Evolutionary conservation across 53 echinoderm and acorn worm genomes (phyloP).

Genomic region (Mesocentrotus franciscanus): DNA sequence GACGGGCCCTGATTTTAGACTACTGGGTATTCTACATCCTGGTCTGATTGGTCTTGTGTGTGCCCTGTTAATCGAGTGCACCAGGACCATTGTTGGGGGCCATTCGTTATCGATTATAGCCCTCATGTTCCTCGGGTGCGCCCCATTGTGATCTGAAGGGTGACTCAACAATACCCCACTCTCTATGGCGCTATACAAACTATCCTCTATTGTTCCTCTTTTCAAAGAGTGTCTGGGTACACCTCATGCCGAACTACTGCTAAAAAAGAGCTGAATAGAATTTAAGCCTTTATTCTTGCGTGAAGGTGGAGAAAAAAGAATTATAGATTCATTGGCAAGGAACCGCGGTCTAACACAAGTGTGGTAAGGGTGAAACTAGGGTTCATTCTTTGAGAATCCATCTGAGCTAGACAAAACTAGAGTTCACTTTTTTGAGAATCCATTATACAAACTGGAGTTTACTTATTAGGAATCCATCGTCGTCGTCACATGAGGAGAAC

Average conservation of each 20-base stretch:
- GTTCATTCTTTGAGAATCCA: not conserved
- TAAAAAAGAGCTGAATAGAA: not conserved
- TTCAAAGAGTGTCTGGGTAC: not conserved
- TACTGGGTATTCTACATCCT: not conserved
- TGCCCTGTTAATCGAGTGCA: not conserved
- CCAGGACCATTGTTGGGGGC: not conserved
- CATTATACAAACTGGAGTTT: too few species aligned
- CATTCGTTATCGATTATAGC: conserved; percentile 11
- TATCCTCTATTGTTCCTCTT: not conserved
- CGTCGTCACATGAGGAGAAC: not conserved
- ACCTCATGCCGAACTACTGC: not conserved
- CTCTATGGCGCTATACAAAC: conserved; percentile 6
- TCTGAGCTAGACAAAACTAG: too few species aligned
- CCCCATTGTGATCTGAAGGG: conserved; percentile 25
- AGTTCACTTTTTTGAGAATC: too few species aligned
- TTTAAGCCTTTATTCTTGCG: conserved; percentile 19
- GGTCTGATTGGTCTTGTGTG: not conserved
- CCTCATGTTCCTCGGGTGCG: not conserved
- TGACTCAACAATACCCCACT: not conserved
- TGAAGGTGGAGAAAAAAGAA: conserved; percentile 20
- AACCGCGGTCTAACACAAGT: not conserved
- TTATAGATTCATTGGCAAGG: conserved; percentile 3
- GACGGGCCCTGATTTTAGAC: not conserved
- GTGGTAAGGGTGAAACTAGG: not conserved
- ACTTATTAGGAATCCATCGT: too few species aligned